Conservation (phyloP, 30 jellyfish, hydroid and myxozoan species). For the Morbakka virulenta region DNA sequence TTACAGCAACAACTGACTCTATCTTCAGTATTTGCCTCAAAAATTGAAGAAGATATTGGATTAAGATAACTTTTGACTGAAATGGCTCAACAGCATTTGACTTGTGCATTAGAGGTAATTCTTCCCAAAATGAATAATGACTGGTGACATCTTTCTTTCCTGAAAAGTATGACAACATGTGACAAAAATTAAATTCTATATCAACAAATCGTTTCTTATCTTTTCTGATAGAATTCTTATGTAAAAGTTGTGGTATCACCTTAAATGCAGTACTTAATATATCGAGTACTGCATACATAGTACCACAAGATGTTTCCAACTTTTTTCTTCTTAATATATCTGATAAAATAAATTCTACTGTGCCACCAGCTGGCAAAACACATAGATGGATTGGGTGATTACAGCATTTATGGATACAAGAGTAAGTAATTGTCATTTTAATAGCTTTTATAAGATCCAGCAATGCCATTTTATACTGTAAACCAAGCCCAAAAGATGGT, state of each 20-base stretch:
- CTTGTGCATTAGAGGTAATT: neutral
- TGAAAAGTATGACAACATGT: neutral
- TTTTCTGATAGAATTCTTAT: slow-evolving; percentile 12
- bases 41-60: slow-evolving; percentile 35
- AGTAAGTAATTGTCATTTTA: slow-evolving; percentile 16
- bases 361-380: slow-evolving; percentile 61
- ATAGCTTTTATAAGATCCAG: slow-evolving; percentile 28
- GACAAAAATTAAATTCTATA: too few species aligned
- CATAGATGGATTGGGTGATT: too few species aligned
- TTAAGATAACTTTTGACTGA: slow-evolving; percentile 44
- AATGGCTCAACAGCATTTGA: slow-evolving; percentile 53
- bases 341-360: slow-evolving; percentile 10
- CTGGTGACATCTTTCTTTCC: neutral
- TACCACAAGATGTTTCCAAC: neutral
- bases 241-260: slow-evolving; percentile 28
- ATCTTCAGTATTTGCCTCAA: slow-evolving; percentile 41
- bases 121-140: slow-evolving; percentile 2
- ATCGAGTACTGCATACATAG: neutral
- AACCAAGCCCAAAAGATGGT: slow-evolving; percentile 38
- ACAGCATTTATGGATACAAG: too few species aligned
- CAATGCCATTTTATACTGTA: slow-evolving; percentile 34
- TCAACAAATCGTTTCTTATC: slow-evolving; percentile 6
- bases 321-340: slow-evolving; percentile 1
- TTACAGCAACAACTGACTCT: slow-evolving; percentile 47
- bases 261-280: slow-evolving; percentile 28